These are phyloP conservation scores for Galendromus occidentalis DNA, from an alignment of 1,140 invertebrate species.

Conservation along the genomic window DNA sequence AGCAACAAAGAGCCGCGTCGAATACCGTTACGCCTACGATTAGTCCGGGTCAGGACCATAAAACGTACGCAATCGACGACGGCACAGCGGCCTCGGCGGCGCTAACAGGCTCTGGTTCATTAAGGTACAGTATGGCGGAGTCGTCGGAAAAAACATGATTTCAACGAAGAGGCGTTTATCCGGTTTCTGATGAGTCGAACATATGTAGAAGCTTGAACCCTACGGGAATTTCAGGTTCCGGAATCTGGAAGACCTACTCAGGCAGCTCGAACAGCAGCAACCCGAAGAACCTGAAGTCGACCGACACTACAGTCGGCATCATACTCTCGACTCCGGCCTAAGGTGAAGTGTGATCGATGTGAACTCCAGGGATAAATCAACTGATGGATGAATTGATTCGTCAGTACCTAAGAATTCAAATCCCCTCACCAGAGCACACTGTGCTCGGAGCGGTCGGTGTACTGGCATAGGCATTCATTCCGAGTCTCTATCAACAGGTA, in stretches of 20 bases:
- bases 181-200: no score
- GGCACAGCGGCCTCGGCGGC: conserved; percentile 16
- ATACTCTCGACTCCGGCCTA: conserved; percentile 3
- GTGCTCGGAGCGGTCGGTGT: no score
- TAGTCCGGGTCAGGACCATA: conserved; percentile 22
- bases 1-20: conserved; percentile 42
- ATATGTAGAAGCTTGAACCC: no score
- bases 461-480: neutral
- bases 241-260: conserved; percentile 69
- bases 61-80: conserved; percentile 21
- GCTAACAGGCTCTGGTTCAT: conserved; percentile 25
- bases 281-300: conserved; percentile 1
- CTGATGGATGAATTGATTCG: no score
- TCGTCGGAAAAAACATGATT: neutral
- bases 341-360: no score
- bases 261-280: conserved; percentile 65
- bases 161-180: no score
- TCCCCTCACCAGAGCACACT: no score
- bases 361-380: no score
- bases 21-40: conserved; percentile 21
- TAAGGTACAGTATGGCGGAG: neutral
- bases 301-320: neutral
- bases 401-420: no score
- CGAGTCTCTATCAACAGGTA: neutral
- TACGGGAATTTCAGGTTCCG: conserved; percentile 41